These are phyloP conservation scores for Cladopsammia gracilis DNA, from an alignment of 64 coral and sea anemone species.

Conservation along the genomic window DNA sequence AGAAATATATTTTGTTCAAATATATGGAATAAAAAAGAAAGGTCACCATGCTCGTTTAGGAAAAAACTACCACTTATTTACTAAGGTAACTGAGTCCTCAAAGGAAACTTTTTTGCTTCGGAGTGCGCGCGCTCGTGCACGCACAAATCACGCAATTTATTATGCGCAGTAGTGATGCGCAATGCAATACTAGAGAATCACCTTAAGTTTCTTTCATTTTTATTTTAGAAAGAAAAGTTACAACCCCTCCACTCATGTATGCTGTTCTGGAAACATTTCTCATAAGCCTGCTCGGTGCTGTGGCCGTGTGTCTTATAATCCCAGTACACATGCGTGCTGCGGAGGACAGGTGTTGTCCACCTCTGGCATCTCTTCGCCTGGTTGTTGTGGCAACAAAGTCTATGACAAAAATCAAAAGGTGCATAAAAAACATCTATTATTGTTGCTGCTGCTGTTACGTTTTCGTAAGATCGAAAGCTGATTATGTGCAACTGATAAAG, in stretches of 20 bases:
- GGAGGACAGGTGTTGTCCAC: background rate
- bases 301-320: background rate
- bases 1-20: too few species aligned
- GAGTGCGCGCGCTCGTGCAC: too few species aligned
- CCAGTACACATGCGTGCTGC: background rate
- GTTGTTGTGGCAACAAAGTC: background rate
- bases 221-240: background rate
- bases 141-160: too few species aligned
- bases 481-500: too few species aligned
- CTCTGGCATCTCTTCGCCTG: background rate
- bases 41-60: too few species aligned
- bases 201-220: too few species aligned
- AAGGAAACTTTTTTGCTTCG: too few species aligned
- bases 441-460: background rate
- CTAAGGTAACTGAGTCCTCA: too few species aligned
- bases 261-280: background rate
- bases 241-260: constrained; percentile 1
- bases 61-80: too few species aligned
- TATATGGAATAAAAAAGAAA: too few species aligned
- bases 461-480: background rate
- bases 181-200: too few species aligned
- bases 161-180: too few species aligned
- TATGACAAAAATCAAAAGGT: constrained; percentile 1
- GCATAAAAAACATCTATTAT: background rate
- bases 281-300: constrained; percentile 5